These are phyloP conservation scores for Ostrea denselamellosa DNA, from an alignment of 1,140 invertebrate genomes.

Conservation along the genomic window DNA sequence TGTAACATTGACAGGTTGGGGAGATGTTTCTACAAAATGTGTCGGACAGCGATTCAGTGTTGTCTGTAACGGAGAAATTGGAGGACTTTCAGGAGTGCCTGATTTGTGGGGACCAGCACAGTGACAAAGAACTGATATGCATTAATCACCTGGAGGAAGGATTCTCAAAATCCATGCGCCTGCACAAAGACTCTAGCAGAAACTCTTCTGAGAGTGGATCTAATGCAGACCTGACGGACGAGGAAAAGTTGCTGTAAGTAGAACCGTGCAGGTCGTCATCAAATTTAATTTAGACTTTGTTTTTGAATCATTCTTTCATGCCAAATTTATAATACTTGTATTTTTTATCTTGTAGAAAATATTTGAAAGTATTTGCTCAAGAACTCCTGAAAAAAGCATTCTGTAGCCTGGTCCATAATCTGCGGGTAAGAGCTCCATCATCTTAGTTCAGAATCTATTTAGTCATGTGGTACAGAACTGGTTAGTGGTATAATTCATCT, in stretches of 20 bases:
- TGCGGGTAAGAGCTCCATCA: constrained; percentile 60
- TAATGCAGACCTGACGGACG: neutral
- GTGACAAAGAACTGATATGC: constrained; percentile 42
- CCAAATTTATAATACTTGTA: neutral
- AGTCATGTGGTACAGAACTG: neutral
- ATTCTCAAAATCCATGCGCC: neutral
- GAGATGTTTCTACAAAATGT: constrained; percentile 14
- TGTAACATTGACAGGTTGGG: neutral
- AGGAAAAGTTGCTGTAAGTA: neutral
- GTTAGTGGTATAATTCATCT: too few species aligned
- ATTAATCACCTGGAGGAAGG: neutral
- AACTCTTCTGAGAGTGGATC: neutral
- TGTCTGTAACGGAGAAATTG: neutral
- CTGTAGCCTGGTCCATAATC: constrained; percentile 60
- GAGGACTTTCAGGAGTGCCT: neutral
- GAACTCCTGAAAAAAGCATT: constrained; percentile 66
- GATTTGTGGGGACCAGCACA: constrained; percentile 40
- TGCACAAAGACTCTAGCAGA: neutral
- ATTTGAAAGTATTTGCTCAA: constrained; percentile 63
- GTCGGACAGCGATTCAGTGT: neutral
- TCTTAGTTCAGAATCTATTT: neutral
- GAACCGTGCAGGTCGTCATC: neutral
- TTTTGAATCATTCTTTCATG: neutral
- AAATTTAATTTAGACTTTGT: neutral
- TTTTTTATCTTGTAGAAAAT: constrained; percentile 58